phyloP scores from a whole-genome alignment of 2,113 vertebrate genomes.

The Orycteropus afer region DNA sequence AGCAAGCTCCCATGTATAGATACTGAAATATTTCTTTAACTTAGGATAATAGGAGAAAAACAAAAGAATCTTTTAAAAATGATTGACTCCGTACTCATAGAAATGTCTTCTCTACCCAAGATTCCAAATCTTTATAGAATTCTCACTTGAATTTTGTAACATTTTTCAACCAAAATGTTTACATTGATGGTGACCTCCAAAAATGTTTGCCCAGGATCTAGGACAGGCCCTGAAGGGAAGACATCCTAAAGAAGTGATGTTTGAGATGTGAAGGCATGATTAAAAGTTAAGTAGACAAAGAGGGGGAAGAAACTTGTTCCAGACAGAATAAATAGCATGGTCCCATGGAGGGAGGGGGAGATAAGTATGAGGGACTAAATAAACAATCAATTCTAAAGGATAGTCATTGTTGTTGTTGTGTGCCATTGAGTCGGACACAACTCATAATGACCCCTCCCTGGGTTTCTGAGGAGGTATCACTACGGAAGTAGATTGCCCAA shows the following conservation, averaged over 20 bases:
- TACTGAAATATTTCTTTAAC: background rate
- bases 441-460: too few relatives aligned
- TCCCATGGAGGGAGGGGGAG: background rate
- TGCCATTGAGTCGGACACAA: too few relatives aligned
- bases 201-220: background rate
- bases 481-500: too few relatives aligned
- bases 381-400: background rate
- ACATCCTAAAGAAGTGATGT: background rate
- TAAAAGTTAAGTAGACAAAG: background rate
- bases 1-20: background rate
- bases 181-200: background rate
- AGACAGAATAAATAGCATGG: too few relatives aligned
- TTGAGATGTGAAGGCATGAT: background rate
- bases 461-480: too few relatives aligned
- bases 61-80: background rate
- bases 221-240: background rate
- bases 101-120: background rate
- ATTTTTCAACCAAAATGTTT: background rate
- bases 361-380: background rate
- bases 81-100: background rate
- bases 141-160: background rate
- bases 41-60: background rate
- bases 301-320: background rate
- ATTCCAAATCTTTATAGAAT: background rate
- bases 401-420: too few relatives aligned